phyloP scores from a whole-genome alignment of 2,888 invertebrate genomes.

The Ichneumoninae sp. region DNA sequence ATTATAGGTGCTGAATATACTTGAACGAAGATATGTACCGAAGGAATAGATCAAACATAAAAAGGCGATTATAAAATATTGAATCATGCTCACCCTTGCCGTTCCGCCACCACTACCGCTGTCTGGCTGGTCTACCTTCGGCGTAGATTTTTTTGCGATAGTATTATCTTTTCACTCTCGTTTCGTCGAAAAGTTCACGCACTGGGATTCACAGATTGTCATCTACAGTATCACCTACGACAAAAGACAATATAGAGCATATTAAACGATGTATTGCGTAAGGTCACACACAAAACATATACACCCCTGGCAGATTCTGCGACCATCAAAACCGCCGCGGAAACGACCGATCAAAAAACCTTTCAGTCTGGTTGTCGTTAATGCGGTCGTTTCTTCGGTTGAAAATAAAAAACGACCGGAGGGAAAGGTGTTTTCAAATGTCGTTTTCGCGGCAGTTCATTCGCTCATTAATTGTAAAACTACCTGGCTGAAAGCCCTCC shows the following conservation, averaged over 20 bases:
- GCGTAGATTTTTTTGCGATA: neutral
- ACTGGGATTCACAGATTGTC: neutral
- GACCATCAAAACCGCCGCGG: too few species aligned
- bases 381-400: too few species aligned
- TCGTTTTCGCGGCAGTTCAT: too few species aligned
- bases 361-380: too few species aligned
- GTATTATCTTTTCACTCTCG: neutral
- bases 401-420: too few species aligned
- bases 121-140: neutral
- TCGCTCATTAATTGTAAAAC: too few species aligned
- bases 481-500: too few species aligned
- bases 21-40: neutral
- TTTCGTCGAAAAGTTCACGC: neutral
- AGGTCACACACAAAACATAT: neutral
- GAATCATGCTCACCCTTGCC: neutral
- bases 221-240: neutral
- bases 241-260: neutral
- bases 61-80: neutral
- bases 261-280: neutral
- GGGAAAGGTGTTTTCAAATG: too few species aligned
- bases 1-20: neutral
- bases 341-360: too few species aligned
- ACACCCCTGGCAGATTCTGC: too few species aligned
- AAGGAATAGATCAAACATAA: neutral
- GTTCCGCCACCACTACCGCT: neutral